Evolutionary conservation across 53 echinoderm and acorn worm genomes (phyloP).

Genomic region (Actinopyga echinites): DNA sequence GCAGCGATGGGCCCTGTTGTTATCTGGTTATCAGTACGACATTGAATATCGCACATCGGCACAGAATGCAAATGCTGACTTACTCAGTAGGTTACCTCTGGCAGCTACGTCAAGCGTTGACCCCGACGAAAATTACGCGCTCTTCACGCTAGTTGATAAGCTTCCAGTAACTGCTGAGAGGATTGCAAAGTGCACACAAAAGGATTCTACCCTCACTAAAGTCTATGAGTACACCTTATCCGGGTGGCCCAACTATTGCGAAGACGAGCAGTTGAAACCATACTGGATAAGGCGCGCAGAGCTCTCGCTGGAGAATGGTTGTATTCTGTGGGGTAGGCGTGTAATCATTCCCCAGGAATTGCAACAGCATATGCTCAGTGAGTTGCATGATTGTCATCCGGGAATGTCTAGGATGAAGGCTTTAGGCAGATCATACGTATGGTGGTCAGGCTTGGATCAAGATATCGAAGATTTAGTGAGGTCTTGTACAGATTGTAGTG

Average conservation of each 20-base stretch:
- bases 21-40: constrained; percentile 17
- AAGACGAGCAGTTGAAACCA: neutral
- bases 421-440: neutral
- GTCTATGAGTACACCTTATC: constrained; percentile 22
- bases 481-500: neutral
- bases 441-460: neutral
- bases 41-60: constrained; percentile 13
- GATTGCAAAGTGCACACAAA: neutral
- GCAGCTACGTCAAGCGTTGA: neutral
- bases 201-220: neutral
- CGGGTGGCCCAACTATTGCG: neutral
- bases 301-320: neutral
- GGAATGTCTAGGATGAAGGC: constrained; percentile 1
- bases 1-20: neutral
- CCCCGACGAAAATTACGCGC: neutral
- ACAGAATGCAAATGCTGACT: constrained; percentile 7
- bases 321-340: neutral
- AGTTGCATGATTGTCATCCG: neutral
- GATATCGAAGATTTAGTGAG: neutral
- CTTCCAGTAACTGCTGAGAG: constrained; percentile 24
- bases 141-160: neutral
- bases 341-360: constrained; percentile 16
- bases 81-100: constrained; percentile 35
- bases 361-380: neutral
- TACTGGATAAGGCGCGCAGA: neutral